phyloP scores from a whole-genome alignment of 2,888 invertebrate species.

The Gisinianus flammeolus region DNA sequence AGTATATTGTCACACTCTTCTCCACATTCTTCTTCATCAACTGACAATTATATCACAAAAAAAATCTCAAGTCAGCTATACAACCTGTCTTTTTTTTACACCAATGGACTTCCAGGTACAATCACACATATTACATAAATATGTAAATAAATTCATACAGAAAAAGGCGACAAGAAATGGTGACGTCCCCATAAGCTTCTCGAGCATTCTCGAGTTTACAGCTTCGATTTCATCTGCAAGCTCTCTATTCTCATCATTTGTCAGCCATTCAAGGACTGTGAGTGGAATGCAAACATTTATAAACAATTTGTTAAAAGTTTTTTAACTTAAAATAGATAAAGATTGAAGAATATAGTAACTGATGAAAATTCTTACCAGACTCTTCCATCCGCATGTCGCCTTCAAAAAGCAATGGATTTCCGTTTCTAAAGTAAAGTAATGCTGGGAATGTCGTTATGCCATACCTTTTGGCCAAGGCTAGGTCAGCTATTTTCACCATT shows the following conservation, averaged over 20 bases:
- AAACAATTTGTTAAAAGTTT: not conserved
- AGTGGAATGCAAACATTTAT: not conserved
- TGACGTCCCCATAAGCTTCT: slow-evolving; percentile 80
- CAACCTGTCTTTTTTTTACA: not conserved
- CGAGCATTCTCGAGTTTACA: slow-evolving; percentile 87
- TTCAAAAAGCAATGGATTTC: slow-evolving; percentile 85
- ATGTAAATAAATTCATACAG: slow-evolving; percentile 69
- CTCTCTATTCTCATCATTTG: slow-evolving; percentile 91
- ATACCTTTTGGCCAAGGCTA: slow-evolving; percentile 77
- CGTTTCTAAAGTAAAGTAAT: slow-evolving; percentile 72
- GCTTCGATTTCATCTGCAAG: slow-evolving; percentile 92
- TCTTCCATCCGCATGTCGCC: slow-evolving; percentile 61
- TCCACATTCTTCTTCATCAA: slow-evolving; percentile 65
- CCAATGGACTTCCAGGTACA: too few species aligned
- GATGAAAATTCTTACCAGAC: too few species aligned
- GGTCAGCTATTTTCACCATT: slow-evolving; percentile 91
- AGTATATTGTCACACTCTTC: slow-evolving; percentile 89
- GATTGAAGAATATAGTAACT: too few species aligned
- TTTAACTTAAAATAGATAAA: too few species aligned
- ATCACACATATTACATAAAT: not conserved
- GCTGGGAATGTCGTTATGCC: slow-evolving; percentile 89
- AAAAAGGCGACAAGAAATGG: slow-evolving; percentile 89
- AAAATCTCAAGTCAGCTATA: not conserved
- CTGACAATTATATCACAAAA: slow-evolving; percentile 13
- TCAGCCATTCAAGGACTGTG: slow-evolving; percentile 83